These are phyloP conservation scores for Aphyosemion australe DNA, from an alignment of 2,113 vertebrate genomes.

Conservation along the genomic window DNA sequence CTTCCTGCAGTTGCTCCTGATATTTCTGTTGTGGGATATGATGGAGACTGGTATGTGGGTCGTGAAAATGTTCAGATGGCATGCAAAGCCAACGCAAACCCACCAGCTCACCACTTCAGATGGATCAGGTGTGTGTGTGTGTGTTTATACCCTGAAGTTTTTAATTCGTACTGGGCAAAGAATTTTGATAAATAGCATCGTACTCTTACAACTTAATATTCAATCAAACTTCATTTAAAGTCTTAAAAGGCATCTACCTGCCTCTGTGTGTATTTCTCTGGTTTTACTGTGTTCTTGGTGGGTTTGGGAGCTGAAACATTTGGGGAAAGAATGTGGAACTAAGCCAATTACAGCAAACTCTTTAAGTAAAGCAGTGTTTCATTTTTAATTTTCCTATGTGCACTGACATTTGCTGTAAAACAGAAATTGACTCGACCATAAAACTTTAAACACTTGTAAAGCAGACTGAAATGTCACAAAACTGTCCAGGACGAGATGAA, in stretches of 20 bases:
- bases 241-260: too few species aligned
- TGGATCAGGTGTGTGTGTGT: conserved; percentile 78
- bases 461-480: not conserved
- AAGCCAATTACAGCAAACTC: not conserved
- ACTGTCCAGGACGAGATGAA: not conserved
- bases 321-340: not conserved
- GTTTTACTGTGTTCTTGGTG: not conserved
- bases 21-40: conserved; percentile 92
- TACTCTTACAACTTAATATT: too few species aligned
- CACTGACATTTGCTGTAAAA: not conserved
- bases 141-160: not conserved
- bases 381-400: not conserved
- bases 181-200: too few species aligned
- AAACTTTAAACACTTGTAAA: not conserved
- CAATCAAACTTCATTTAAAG: too few species aligned
- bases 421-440: not conserved
- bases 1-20: conserved; percentile 89
- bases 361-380: not conserved
- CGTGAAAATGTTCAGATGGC: conserved; percentile 90
- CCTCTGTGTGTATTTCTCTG: too few species aligned
- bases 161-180: not conserved
- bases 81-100: conserved; percentile 96
- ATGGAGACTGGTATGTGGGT: conserved; percentile 94
- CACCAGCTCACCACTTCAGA: conserved; percentile 84
- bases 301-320: not conserved